phyloP scores from a whole-genome alignment of 2,113 vertebrate genomes.

The Prochilodus magdalenae region DNA sequence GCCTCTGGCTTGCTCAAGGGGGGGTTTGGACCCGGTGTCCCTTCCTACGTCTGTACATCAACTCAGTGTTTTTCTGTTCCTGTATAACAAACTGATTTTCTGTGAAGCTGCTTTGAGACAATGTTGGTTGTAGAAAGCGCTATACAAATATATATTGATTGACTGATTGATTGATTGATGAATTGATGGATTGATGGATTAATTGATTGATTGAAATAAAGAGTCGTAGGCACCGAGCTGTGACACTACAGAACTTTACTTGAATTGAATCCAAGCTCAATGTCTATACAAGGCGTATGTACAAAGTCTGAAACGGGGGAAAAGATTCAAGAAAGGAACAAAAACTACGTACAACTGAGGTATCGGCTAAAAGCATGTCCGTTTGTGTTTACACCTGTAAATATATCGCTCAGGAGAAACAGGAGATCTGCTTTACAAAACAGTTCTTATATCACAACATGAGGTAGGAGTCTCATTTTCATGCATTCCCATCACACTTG shows the following conservation, averaged over 20 bases:
- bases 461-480: conserved; percentile 83
- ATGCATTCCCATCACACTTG: conserved; percentile 66
- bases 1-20: no score
- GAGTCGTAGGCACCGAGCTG: conserved; percentile 31
- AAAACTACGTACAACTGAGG: conserved; percentile 79
- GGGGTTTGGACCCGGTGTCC: no score
- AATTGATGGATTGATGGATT: no score
- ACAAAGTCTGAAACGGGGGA: conserved; percentile 74
- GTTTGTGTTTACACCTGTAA: conserved; percentile 74
- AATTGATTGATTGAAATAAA: no score
- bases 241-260: conserved; percentile 82
- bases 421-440: conserved; percentile 80
- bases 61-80: no score
- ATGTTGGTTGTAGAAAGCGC: no score
- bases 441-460: conserved; percentile 82
- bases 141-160: no score
- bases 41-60: no score
- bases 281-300: conserved; percentile 78
- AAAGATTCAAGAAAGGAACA: conserved; percentile 55
- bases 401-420: conserved; percentile 74
- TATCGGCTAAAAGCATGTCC: conserved; percentile 82
- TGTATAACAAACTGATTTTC: no score
- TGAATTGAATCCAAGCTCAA: conserved; percentile 82
- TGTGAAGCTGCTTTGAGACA: no score
- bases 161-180: no score